These are phyloP conservation scores for Drosophila percnosoma DNA, from an alignment of 2,888 invertebrate species.

Conservation along the genomic window DNA sequence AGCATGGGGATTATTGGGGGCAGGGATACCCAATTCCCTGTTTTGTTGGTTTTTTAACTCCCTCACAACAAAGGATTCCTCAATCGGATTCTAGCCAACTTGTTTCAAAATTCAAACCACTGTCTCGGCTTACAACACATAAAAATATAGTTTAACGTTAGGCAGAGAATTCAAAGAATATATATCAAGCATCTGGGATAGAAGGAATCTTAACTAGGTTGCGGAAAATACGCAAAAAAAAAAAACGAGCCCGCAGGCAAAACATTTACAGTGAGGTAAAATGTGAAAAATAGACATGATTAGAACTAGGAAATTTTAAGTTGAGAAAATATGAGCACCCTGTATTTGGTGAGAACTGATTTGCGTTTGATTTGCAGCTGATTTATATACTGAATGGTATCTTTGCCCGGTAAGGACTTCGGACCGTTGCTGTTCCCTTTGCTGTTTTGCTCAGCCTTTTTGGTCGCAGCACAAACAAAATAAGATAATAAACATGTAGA, in stretches of 20 bases:
- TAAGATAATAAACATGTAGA: conserved; percentile 36
- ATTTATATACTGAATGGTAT: conserved; percentile 81
- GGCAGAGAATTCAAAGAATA: not conserved
- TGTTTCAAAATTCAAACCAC: not conserved
- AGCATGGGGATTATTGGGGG: not conserved
- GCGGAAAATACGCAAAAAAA: conserved; percentile 1
- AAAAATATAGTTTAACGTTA: not conserved
- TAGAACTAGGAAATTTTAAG: conserved; percentile 23
- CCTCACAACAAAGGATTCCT: not conserved
- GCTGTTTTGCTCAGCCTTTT: conserved; percentile 58
- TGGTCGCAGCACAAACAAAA: conserved; percentile 57
- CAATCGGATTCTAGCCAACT: not conserved
- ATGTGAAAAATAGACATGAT: conserved; percentile 19
- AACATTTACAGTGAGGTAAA: conserved; percentile 21
- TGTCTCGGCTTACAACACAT: not conserved
- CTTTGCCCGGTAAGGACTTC: conserved; percentile 63
- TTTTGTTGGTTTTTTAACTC: not conserved
- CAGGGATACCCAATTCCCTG: not conserved
- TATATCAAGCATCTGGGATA: conserved; percentile 14
- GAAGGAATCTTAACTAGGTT: conserved; percentile 2
- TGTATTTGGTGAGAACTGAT: conserved; percentile 82
- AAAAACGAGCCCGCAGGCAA: conserved; percentile 11
- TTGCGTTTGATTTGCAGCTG: conserved; percentile 83
- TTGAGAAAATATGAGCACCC: conserved; percentile 56
- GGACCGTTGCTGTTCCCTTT: conserved; percentile 36